Evolutionary conservation across 2,888 invertebrate species (phyloP), one percentile per base, ranked within the genome.

Genomic region (Orthonevra nobilis): DNA sequence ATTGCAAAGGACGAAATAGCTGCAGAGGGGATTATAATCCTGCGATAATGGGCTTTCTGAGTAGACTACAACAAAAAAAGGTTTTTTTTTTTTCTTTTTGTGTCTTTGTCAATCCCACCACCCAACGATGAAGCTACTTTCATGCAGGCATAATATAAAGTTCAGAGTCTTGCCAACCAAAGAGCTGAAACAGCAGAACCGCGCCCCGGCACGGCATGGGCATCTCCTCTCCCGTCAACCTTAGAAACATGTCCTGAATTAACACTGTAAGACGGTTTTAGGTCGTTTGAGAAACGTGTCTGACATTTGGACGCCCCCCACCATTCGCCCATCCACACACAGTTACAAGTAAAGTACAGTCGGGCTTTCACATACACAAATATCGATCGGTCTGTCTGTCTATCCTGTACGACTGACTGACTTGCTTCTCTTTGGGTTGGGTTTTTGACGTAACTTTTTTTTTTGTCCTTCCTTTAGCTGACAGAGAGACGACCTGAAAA

Each of bases 241-340:
- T 61, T 36, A 48, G 30, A 32, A 79, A 66, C 79, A 79, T 72
- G 79, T 79, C 72, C 73, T 66, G 68, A 79, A 79, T 79, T 68
- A 79, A 73, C 60, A 68, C 73, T 42, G 66, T 61, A 77, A 61
- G 61, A 54, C 48, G 66, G 79, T 66, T 73, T 79, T 56, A 56
- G 73, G 79, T 73, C 72, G 66, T 73, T 79, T 73, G 28, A 61
- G 73, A 68, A 79, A 79, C 79, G 79, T 79, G 79, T 79, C 79
- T 79, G 79, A 79, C 79, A 79, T 79, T 79, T 73, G 48, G 66
- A 73, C 79, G 66, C 40, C 72, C 61, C 61, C 58, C 58, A 60
- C 14, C 26, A 26, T n/a, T 7, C 23, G 2, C 17, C 9, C 19
- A 7, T 7, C 28, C 30, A 19, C 10, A 34, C 14, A 42, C 6